Evolutionary conservation across 2,888 invertebrate species (phyloP), one percentile per base, ranked within the genome.

Genomic region (Oasisia sp.): DNA sequence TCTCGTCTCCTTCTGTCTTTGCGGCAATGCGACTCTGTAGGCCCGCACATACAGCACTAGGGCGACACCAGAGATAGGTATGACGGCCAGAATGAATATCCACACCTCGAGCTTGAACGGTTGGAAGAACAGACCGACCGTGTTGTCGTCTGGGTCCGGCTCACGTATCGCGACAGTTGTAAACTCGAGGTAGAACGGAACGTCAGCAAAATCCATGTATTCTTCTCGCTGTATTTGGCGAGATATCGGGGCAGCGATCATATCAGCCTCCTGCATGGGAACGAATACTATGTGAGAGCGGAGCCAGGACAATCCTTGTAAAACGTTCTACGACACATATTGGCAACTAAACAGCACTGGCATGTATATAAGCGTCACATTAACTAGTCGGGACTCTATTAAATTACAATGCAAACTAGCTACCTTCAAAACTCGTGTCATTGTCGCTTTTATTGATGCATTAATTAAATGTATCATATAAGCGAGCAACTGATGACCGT

Each of bases 101-200:
- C 90, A 90, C 90, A 90, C 32, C 90, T 32, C 90, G 8, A 44
- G 38, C 32, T 32, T 38, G 32, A 90, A 90, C 1, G 90, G 90
- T n/a, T 90, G 44, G 8, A 44, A 32, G 90, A 90, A 44, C 90
- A 90, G 38, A n/a, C 90, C 90, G 32, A 90, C 32, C 19, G 38
- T 90, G 32, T 7, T 44, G 32, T 90, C 38, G 14, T 44, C 14
- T 19, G 32, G 90, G 32, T 44, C 90, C 14, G 44, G 44, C 90
- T 32, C n/a, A 12, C 90, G 44, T 19, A 38, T 8, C 8, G 44
- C 90, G 90, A 90, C 44, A n/a, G 44, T 44, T 19, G 90, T 90
- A n/a, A 44, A 27, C 90, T 90, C 90, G 38, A 90, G 90, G 90
- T 90, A 90, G 90, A 90, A 90, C 90, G 90, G 90, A 19, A 90